Evolutionary conservation across 2,888 invertebrate species (phyloP).

Genomic region (Trypoxylon attenuatum): DNA sequence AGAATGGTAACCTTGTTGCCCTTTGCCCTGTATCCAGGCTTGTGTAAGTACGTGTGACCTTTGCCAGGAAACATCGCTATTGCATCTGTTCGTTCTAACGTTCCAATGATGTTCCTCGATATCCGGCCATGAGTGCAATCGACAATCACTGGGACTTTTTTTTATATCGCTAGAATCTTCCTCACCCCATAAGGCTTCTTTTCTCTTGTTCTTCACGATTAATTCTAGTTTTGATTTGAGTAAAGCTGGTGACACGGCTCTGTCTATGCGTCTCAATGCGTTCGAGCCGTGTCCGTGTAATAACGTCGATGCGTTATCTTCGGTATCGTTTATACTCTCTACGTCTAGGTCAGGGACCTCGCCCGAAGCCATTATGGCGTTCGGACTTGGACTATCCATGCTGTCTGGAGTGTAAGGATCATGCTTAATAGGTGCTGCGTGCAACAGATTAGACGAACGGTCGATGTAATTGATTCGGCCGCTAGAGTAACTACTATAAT

Average conservation of each 20-base stretch:
- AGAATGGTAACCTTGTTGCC: conserved; percentile 60
- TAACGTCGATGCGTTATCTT: conserved; percentile 11
- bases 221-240: conserved; percentile 68
- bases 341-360: conserved; percentile 55
- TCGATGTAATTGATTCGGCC: conserved; percentile 62
- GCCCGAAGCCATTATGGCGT: conserved; percentile 55
- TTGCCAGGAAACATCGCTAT: conserved; percentile 70
- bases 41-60: conserved; percentile 60
- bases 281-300: conserved; percentile 18
- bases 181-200: conserved; percentile 25
- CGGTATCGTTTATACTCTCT: conserved; percentile 43
- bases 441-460: conserved; percentile 76
- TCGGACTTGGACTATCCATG: conserved; percentile 84
- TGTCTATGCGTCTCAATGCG: conserved; percentile 46
- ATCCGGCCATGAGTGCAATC: conserved; percentile 54
- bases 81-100: conserved; percentile 62
- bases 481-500: conserved; percentile 72
- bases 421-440: conserved; percentile 76
- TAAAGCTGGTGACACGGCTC: conserved; percentile 68
- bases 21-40: conserved; percentile 63
- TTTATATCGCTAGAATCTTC: conserved; percentile 33
- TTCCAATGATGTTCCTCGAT: conserved; percentile 37
- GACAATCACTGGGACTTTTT: conserved; percentile 55
- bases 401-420: conserved; percentile 91
- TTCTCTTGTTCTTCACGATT: conserved; percentile 55